Evolutionary conservation across 2,797 vertebrate genomes (phyloP).

Genomic region (Clarias pachynema): DNA sequence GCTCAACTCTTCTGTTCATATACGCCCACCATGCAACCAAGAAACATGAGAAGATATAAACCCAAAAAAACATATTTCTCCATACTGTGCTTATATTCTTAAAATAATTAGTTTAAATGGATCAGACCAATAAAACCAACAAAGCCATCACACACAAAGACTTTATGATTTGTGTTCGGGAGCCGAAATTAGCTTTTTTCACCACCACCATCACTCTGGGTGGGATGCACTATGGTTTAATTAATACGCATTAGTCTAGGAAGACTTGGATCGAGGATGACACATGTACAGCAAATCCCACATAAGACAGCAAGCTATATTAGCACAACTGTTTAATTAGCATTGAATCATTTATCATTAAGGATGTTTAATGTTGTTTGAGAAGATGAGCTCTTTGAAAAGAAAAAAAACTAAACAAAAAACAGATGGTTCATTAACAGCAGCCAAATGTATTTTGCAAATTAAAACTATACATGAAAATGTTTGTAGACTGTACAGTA

Average conservation of each 20-base stretch:
- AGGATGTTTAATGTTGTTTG: conserved; percentile 1
- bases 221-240: not conserved
- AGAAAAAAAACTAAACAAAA: not conserved
- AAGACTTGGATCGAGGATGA: not conserved
- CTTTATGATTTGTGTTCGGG: not conserved
- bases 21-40: not conserved
- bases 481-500: not conserved
- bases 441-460: conserved; percentile 29
- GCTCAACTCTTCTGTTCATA: not conserved
- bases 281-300: not conserved
- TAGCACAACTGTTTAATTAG: conserved; percentile 5
- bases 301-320: not conserved
- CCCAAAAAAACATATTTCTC: not conserved
- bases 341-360: conserved; percentile 11
- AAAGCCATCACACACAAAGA: not conserved
- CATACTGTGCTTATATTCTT: not conserved
- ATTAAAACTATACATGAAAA: conserved; percentile 1
- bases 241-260: not conserved
- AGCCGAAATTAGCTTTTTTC: not conserved
- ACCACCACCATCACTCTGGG: not conserved
- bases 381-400: not conserved
- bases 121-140: not conserved
- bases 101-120: conserved; percentile 17
- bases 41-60: not conserved
- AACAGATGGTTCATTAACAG: conserved; percentile 35